Evolutionary conservation across 2,888 invertebrate species (phyloP).

Genomic region (Lacanobia oleracea): DNA sequence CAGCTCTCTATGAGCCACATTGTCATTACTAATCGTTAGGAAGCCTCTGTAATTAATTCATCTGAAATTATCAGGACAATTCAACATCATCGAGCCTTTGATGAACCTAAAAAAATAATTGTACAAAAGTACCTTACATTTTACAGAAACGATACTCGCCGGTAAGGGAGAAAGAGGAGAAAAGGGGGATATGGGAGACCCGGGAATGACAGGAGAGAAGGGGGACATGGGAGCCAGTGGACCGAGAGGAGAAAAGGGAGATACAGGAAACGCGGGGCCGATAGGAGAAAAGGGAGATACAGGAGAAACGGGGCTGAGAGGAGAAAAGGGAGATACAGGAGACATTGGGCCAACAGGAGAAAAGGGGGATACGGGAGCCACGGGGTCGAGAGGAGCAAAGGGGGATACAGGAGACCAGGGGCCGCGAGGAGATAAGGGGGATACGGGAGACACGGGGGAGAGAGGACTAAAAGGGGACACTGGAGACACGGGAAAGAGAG

Average conservation of each 20-base stretch:
- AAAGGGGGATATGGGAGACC: slow-evolving; percentile 48
- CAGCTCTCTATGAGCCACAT: background rate
- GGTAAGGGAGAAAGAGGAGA: slow-evolving; percentile 38
- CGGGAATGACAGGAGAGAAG: slow-evolving; percentile 18
- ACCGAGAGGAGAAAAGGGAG: background rate
- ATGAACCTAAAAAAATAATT: background rate
- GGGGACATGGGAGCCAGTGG: slow-evolving; percentile 18
- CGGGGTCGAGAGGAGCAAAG: slow-evolving; percentile 18
- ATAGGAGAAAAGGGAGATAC: slow-evolving; percentile 41
- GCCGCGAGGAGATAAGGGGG: slow-evolving; percentile 46
- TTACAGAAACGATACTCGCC: slow-evolving; percentile 10
- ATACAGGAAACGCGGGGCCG: too few species aligned
- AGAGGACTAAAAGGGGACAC: slow-evolving; percentile 29
- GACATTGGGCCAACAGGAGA: background rate
- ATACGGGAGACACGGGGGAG: slow-evolving; percentile 25
- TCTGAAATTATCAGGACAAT: background rate
- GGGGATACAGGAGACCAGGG: slow-evolving; percentile 30
- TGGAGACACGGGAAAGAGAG: slow-evolving; percentile 53
- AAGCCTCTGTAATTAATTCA: background rate
- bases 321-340: slow-evolving; percentile 30
- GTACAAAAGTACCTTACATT: background rate
- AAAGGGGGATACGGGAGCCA: slow-evolving; percentile 48
- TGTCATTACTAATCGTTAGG: background rate
- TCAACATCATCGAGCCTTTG: background rate
- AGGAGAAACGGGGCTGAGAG: slow-evolving; percentile 10